Base-by-base conservation (phyloP, 2,797 vertebrate species). In the Rhyacichthys aspro region DNA sequence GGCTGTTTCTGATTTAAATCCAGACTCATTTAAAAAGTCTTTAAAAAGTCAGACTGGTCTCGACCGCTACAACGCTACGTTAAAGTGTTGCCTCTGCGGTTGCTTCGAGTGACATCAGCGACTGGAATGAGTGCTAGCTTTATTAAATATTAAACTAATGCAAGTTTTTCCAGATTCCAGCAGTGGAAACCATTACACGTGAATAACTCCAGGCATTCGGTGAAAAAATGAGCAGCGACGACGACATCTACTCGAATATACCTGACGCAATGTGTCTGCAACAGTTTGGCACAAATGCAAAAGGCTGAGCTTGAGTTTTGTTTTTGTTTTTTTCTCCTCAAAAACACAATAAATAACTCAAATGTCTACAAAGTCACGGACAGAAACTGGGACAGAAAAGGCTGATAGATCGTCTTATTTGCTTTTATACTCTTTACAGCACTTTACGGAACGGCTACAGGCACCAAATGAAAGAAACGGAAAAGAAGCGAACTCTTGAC, bases 241-340 rank as follows among this genome's bases (percentile, higher is more conserved):
- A 80, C 81, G 55, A 83, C 80, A 50, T 54, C 83, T 58, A 84
- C 49, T 77, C 69, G 72, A 74, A 84, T 77, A 84, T 79, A 84
- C 67, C 71, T 66, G 79, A 89, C 85, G 84, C 86, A 77, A 89
- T 36, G 36, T 82, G 79, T 84, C 84, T 65, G 88, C 89, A 84
- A 90, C 82, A 81, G 84, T 92, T 92, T 93, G 91, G 91, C 92
- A 93, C 92, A 81, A 90, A 91, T 89, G 83, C 87, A 92, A 92
- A 93, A 9, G 88, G 87, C 88, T 86, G 85, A 89, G 88, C 78
- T 52, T 76, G 55, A 79, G 69, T 63, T 59, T n/a, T n/a, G n/a
- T n/a, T n/a, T n/a, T n/a, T n/a, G n/a, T n/a, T n/a, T n/a, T n/a
- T n/a, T 39, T 46, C 14, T 67, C 48, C 68, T 55, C 80, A 74